A percentile compares a stretch with the other conserved stretches of the same genome.
These are phyloP conservation scores for Dicranocentrus wangi DNA, from an alignment of 2,888 invertebrate genomes.

Conservation along the genomic window DNA sequence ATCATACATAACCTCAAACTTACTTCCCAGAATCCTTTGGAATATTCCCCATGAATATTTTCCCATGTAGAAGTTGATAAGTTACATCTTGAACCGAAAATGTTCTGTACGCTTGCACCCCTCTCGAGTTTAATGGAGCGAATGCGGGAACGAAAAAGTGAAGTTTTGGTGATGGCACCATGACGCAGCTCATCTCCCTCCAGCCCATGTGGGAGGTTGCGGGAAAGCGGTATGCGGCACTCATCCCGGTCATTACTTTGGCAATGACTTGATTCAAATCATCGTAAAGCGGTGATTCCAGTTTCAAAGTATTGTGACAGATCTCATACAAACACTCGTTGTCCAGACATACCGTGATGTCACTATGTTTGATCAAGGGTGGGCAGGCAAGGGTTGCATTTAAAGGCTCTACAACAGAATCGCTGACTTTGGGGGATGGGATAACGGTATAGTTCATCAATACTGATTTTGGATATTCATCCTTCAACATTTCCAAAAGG, in stretches of 20 bases:
- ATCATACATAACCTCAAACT: too few relatives aligned
- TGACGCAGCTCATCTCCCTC: constrained; percentile 31
- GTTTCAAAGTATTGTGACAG: constrained; percentile 73
- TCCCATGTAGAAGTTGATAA: constrained; percentile 43
- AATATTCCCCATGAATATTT: constrained; percentile 20
- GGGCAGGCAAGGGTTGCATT: constrained; percentile 28
- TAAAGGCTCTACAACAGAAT: constrained; percentile 52
- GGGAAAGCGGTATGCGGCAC: constrained; percentile 56
- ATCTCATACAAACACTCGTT: constrained; percentile 78
- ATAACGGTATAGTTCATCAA: constrained; percentile 37
- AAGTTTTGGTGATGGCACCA: constrained; percentile 57
- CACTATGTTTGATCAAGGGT: constrained; percentile 28
- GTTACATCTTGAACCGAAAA: constrained; percentile 41
- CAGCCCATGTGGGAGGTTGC: constrained; percentile 47
- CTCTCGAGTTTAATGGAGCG: constrained; percentile 58
- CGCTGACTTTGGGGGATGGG: constrained; percentile 40
- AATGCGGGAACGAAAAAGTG: constrained; percentile 67
- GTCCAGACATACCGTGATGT: constrained; percentile 76
- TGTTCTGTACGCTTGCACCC: constrained; percentile 57
- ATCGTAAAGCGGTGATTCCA: constrained; percentile 38
- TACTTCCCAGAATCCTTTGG: too few relatives aligned
- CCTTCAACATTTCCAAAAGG: constrained; percentile 52
- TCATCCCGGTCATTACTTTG: constrained; percentile 55
- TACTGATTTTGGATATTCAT: constrained; percentile 51
- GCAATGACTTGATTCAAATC: constrained; percentile 61